Conservation (phyloP, 2,113 vertebrate genomes). For the Toxotes jaculatrix region DNA sequence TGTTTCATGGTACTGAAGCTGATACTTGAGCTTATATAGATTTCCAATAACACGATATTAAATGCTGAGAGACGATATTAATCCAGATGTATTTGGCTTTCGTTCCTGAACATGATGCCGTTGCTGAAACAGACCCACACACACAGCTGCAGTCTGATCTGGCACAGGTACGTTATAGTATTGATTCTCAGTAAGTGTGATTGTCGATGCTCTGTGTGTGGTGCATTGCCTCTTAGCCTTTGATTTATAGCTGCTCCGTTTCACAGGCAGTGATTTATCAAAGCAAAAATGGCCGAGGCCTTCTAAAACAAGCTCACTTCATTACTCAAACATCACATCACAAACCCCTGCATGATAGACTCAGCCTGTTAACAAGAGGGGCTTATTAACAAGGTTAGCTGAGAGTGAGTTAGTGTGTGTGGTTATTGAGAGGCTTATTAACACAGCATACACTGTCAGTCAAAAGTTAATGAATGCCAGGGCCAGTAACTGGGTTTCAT, state of each 20-base stretch:
- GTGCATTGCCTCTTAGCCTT: slow-evolving; percentile 41
- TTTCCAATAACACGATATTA: slow-evolving; percentile 13
- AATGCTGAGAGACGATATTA: slow-evolving; percentile 3
- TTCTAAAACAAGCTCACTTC: slow-evolving; percentile 47
- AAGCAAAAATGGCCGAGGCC: slow-evolving; percentile 46
- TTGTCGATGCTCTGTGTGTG: slow-evolving; percentile 26
- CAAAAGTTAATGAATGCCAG: slow-evolving; percentile 6
- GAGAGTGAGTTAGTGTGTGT: slow-evolving; percentile 13
- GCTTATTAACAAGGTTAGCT: slow-evolving; percentile 47
- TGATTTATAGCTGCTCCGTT: slow-evolving; percentile 60
- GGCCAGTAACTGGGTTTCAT: neutral
- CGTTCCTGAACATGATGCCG: slow-evolving; percentile 22
- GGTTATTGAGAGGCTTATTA: slow-evolving; percentile 15
- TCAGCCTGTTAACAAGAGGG: slow-evolving; percentile 39
- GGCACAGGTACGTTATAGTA: slow-evolving; percentile 29
- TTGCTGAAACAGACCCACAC: slow-evolving; percentile 7
- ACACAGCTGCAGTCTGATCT: slow-evolving; percentile 17
- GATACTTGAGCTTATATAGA: slow-evolving; percentile 20
- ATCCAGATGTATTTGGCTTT: slow-evolving; percentile 16
- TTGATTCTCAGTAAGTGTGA: slow-evolving; percentile 44
- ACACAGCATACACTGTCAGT: slow-evolving; percentile 1
- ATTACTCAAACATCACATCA: slow-evolving; percentile 58
- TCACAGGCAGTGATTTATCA: slow-evolving; percentile 52
- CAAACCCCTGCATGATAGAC: slow-evolving; percentile 7
- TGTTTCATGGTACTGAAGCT: slow-evolving; percentile 6